Percentiles rank a stretch among this genome's conserved stretches.
Evolutionary conservation across 2,888 invertebrate genomes (phyloP).

Genomic region (Vannuccia rotundouncinata): DNA sequence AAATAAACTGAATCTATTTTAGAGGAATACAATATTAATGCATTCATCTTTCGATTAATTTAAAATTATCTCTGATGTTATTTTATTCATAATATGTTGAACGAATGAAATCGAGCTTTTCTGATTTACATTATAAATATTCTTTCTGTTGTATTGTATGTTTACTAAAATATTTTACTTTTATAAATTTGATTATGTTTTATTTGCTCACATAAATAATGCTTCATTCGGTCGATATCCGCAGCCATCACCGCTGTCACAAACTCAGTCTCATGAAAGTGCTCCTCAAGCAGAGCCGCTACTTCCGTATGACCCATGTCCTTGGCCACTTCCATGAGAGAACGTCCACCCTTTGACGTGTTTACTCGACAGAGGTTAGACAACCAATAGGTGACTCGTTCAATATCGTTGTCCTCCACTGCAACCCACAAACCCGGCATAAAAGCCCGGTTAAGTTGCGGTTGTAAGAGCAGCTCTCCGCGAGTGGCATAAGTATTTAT

Average conservation of each 20-base stretch:
- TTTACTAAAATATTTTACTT: too few species aligned
- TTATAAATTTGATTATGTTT: too few species aligned
- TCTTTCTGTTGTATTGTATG: too few species aligned
- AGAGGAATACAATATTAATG: too few species aligned
- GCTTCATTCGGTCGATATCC: conserved; percentile 44
- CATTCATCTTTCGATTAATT: too few species aligned
- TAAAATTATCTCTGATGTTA: too few species aligned
- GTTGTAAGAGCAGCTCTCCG: conserved; percentile 44
- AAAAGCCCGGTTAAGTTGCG: conserved; percentile 42
- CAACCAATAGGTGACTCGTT: conserved; percentile 44
- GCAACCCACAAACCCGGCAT: conserved; percentile 45
- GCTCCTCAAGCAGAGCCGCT: conserved; percentile 42
- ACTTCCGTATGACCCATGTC: conserved; percentile 42
- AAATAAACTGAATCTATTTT: too few species aligned
- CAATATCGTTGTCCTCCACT: conserved; percentile 43
- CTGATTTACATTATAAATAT: too few species aligned
- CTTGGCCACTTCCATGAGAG: conserved; percentile 43
- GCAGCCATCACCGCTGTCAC: conserved; percentile 45
- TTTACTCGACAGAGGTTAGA: conserved; percentile 44
- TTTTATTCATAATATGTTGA: too few species aligned
- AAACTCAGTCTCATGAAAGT: conserved; percentile 45
- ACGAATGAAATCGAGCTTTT: too few species aligned
- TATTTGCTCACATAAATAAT: conserved; percentile 41
- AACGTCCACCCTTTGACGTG: conserved; percentile 41
- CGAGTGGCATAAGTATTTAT: conserved; percentile 44